phyloP scores from a whole-genome alignment of 2,888 invertebrate genomes.

The Oasisia sp. region DNA sequence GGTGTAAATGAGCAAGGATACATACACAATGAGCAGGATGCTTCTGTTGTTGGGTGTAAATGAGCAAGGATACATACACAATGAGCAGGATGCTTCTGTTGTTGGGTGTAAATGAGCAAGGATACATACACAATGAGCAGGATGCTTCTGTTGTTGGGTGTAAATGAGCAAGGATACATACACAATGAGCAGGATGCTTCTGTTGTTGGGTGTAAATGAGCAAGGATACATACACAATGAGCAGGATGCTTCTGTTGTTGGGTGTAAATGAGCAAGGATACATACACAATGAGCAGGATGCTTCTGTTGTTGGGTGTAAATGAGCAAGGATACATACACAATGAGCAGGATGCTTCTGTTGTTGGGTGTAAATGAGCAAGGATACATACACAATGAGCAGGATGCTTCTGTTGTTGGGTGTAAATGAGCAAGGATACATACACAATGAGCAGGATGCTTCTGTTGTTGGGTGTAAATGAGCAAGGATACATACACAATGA shows the following conservation, averaged over 20 bases:
- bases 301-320: no score
- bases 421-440: not conserved
- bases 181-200: not conserved
- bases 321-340: not conserved
- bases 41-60: conserved; percentile 56
- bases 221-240: conserved; percentile 59
- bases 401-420: conserved; percentile 59
- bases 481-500: conserved; percentile 59
- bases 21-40: conserved; percentile 64
- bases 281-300: no score
- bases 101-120: no score
- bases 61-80: not conserved
- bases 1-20: conserved; percentile 24
- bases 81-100: not conserved
- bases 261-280: conserved; percentile 34
- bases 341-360: not conserved
- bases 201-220: no score
- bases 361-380: no score
- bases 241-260: conserved; percentile 60
- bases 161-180: not conserved
- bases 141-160: conserved; percentile 59
- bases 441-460: not conserved
- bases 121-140: conserved; percentile 62
- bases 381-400: conserved; percentile 62
- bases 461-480: no score